Conservation (phyloP, 2,113 vertebrate genomes). For the Hemiscyllium ocellatum region DNA sequence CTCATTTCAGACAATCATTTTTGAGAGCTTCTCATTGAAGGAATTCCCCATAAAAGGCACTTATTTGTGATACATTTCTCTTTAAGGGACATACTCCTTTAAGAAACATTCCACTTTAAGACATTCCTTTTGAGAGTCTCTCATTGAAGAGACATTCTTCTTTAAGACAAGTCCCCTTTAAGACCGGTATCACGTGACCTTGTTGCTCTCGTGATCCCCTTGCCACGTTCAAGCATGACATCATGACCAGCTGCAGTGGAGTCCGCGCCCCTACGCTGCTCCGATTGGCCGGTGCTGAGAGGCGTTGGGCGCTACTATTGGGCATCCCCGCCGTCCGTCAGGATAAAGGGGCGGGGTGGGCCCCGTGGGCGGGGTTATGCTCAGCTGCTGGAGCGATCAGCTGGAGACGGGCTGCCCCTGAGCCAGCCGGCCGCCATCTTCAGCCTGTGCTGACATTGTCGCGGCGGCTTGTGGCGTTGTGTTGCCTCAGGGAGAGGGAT, state of each 20-base stretch:
- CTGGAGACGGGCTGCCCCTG: too few species aligned
- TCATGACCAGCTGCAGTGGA: background rate
- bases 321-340: background rate
- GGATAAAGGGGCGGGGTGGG: background rate
- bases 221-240: constrained; percentile 22
- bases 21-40: background rate
- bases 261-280: background rate
- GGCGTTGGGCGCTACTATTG: background rate
- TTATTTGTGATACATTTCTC: too few species aligned
- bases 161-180: background rate
- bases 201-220: background rate
- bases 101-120: too few species aligned
- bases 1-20: too few species aligned
- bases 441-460: background rate
- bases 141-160: background rate
- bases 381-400: background rate
- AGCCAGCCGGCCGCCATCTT: too few species aligned
- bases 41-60: background rate
- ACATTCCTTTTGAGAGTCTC: background rate
- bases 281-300: background rate
- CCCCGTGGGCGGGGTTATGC: too few species aligned
- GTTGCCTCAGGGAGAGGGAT: background rate
- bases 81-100: too few species aligned
- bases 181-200: background rate
- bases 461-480: background rate